Evolutionary conservation across 2,888 invertebrate species (phyloP), one percentile per base, ranked within the genome.

Genomic region (Cantharis nigra): DNA sequence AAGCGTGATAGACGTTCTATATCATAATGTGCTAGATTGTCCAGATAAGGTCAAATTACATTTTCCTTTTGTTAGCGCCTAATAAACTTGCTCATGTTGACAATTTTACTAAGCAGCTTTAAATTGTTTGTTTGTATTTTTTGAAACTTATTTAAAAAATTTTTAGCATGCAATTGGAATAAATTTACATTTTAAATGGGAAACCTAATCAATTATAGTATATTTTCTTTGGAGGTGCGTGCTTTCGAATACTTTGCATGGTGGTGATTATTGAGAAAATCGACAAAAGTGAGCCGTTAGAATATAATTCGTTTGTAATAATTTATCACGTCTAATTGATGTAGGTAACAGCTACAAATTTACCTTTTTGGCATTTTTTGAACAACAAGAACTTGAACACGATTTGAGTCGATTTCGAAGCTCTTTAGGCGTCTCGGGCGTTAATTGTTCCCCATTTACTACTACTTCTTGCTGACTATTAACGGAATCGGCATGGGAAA

Each of bases 301-400:
- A 67, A 14, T 23, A 67, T 20, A 67, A 67, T 23, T 67, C 18
- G 18, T 26, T 67, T n/a, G 18, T 13, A 64, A n/a, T 65, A 65
- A 65, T 18, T 67, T 13, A 23, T 67, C 65, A 23, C 65, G 65
- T 67, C 28, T 13, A 3, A 23, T 67, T 23, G 26, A 23, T 67
- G n/a, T 74, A n/a, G n/a, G n/a, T n/a, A 13, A 13, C 18, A 64
- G 18, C 62, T 14, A 14, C 23, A 79, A 10, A 10, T 83, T 83
- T 82, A 95, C 96, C 92, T 96, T 96, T 88, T 93, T 93, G 80
- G 96, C 96, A 85, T 94, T 92, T 86, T 93, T 93, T 71, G 96
- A 95, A 88, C 96, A 96, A 87, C 96, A 93, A 49, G 94, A 93
- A 81, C 93, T 91, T 75, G 93, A 93, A 86, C 95, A 95, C 78